Evolutionary conservation across 2,797 vertebrate species (phyloP).

Genomic region (Hipposideros larvatus): DNA sequence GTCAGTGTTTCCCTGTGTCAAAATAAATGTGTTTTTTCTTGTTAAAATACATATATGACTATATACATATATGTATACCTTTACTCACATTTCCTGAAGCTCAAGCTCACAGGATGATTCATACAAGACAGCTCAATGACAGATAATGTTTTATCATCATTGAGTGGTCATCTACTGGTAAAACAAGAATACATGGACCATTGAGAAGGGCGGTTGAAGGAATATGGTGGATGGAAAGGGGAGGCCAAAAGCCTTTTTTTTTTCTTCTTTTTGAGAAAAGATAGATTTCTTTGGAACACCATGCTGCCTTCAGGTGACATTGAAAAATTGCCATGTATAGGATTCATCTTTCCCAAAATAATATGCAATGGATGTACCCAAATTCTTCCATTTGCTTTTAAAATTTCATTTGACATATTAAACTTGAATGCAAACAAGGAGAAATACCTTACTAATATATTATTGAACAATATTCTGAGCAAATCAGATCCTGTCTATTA

Average conservation of each 20-base stretch:
- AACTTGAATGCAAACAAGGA: conserved; percentile 55
- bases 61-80: not conserved
- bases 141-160: not conserved
- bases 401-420: conserved; percentile 46
- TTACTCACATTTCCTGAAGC: conserved; percentile 15
- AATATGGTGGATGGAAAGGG: not conserved
- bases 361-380: not conserved
- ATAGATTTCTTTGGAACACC: conserved; percentile 52
- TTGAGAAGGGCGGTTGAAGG: not conserved
- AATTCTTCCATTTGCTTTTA: conserved; percentile 59
- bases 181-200: not conserved
- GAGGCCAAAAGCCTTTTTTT: not conserved
- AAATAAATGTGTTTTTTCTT: conserved; percentile 69
- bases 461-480: not conserved
- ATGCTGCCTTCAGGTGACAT: conserved; percentile 17
- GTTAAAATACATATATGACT: conserved; percentile 10
- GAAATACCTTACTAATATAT: conserved; percentile 39
- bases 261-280: conserved; percentile 31
- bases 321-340: not conserved
- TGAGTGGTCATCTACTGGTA: not conserved
- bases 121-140: not conserved
- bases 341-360: conserved; percentile 44
- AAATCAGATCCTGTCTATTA: not conserved
- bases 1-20: conserved; percentile 62
- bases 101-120: not conserved